Evolutionary conservation across 2,113 vertebrate species (phyloP), one percentile per base, ranked within the genome.

Genomic region (Platysternon megacephalum): DNA sequence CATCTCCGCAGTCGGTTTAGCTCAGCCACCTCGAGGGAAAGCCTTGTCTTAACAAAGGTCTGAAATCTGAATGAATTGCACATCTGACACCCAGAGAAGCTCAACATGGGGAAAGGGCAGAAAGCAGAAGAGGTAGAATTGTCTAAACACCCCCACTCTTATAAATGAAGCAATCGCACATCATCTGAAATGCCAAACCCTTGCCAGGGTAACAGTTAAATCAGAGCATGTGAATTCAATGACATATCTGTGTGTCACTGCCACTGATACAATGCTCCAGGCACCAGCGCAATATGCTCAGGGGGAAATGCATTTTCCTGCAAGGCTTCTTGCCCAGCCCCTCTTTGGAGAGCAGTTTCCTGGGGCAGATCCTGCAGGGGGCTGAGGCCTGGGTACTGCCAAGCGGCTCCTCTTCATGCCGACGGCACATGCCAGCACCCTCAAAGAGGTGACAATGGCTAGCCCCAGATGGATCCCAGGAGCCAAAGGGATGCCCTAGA

Each of bases 181-280:
- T 97, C 91, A 89, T 97, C 95, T 95, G 90, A 97, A 93, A 97
- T 86, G 96, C 97, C 97, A 97, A 91, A 94, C 88, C 76, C 85
- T 91, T 96, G 97, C 97, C 95, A 96, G 95, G 94, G 96, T 97
- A 97, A 97, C 85, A 90, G 95, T 94, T 91, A 87, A 93, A 97
- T 85, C 79, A 17, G 35, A 89, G 87, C 88, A 79, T 84, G 84
- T 91, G 97, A 96, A 97, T 98, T 97, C 97, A 97, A 79, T 97
- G 91, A 95, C 28, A 13, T 87, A 86, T 92, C 29, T 16, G 78
- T 81, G 85, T 82, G 85, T 9, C 0, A 3, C 52, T 90, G 55
- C 32, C 7, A 4, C 61, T 96, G 16, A 5, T 9, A 56, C 56
- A 35, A 17, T 17, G 86, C 93, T 93, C 53, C 88, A 90, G 88